Evolutionary conservation across 2,888 invertebrate genomes (phyloP).

Genomic region (Volucella inanis): DNA sequence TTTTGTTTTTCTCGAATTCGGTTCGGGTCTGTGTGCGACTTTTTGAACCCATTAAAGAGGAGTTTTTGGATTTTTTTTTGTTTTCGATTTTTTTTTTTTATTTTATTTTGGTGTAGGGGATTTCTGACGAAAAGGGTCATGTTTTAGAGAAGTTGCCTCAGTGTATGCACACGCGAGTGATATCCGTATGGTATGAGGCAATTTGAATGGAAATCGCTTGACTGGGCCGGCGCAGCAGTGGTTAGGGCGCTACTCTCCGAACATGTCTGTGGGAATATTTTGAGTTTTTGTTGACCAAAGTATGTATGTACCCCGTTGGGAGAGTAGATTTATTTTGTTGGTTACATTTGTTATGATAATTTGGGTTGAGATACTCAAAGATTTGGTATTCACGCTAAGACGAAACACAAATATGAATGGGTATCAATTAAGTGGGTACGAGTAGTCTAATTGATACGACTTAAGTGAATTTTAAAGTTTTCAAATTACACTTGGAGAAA

Average conservation of each 20-base stretch:
- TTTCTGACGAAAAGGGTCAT: conserved; percentile 70
- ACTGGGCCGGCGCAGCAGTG: conserved; percentile 26
- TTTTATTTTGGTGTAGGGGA: conserved; percentile 23
- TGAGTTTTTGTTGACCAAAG: conserved; percentile 22
- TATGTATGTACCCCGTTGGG: conserved; percentile 9
- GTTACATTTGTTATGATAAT: conserved; percentile 50
- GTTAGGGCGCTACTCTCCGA: conserved; percentile 50
- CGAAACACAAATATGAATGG: conserved; percentile 37
- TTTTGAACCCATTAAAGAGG: conserved; percentile 68
- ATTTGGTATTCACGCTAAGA: conserved; percentile 9
- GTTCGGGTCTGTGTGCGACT: conserved; percentile 58
- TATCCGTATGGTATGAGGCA: conserved; percentile 10
- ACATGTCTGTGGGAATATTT: conserved; percentile 65
- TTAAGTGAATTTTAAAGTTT: conserved; percentile 10
- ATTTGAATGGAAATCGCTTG: conserved; percentile 15
- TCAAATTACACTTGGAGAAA: no score
- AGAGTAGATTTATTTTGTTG: conserved; percentile 51
- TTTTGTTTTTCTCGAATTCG: conserved; percentile 32
- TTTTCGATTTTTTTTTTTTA: not conserved
- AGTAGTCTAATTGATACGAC: conserved; percentile 30
- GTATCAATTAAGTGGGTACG: conserved; percentile 5
- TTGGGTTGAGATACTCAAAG: conserved; percentile 27
- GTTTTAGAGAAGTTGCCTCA: conserved; percentile 63
- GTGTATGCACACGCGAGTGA: conserved; percentile 36
- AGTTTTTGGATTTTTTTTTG: conserved; percentile 11